Conservation (phyloP, 2,888 invertebrate genomes). For the Lepidocyrtinus sp. region DNA sequence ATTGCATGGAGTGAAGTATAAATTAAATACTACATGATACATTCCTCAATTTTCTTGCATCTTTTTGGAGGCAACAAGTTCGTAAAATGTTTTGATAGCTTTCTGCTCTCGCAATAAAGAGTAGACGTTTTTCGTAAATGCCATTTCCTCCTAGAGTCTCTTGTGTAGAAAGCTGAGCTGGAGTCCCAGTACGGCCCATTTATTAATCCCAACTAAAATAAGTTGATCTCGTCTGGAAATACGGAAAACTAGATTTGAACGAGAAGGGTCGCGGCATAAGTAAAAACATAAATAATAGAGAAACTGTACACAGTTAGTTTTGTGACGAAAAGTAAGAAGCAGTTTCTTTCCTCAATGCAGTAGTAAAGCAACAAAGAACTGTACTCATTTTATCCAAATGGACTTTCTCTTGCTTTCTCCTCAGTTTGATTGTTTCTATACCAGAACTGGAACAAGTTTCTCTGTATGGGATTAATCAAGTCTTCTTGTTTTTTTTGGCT, state of each 20-base stretch:
- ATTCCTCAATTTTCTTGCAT: background rate
- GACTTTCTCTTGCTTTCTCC: no score
- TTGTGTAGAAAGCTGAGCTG: background rate
- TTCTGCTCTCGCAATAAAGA: conserved; percentile 17
- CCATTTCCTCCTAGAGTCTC: background rate
- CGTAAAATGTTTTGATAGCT: conserved; percentile 2
- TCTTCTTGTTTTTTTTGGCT: no score
- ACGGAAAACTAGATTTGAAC: background rate
- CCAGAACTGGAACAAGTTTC: no score
- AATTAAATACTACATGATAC: background rate
- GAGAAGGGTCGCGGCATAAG: background rate
- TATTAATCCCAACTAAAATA: conserved; percentile 18
- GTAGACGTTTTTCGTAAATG: conserved; percentile 15
- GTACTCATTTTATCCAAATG: no score
- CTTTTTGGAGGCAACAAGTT: conserved; percentile 20
- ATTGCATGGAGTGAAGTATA: no score
- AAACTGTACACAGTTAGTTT: no score
- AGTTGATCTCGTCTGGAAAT: background rate
- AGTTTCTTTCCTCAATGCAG: no score
- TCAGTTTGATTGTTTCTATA: no score
- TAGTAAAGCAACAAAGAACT: no score
- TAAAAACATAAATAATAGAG: background rate
- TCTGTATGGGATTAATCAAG: no score
- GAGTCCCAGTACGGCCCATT: conserved; percentile 18
- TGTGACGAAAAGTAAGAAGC: no score